Evolutionary conservation across 1,140 invertebrate species (phyloP), one percentile per base, ranked within the genome.

Genomic region (Pogonus chalceus): DNA sequence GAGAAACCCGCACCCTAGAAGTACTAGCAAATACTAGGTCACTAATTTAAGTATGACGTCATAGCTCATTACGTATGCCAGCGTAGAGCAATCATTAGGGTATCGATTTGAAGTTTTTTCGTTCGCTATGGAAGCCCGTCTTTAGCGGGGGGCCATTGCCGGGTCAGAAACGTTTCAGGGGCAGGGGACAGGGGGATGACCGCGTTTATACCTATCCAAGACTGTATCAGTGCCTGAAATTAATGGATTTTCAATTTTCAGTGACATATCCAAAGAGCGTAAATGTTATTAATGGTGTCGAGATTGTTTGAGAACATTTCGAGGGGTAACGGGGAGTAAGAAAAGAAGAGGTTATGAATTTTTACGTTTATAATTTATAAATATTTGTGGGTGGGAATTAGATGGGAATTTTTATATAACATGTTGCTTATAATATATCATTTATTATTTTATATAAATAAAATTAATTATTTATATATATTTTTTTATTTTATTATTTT

Each of bases 51-150:
- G 60, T 52, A 60, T 65, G 63, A 65, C 63, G 63, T 65, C 62
- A 65, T 54, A 54, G 16, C 58, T 65, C 62, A 65, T 65, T 65
- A 65, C 58, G 58, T 65, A 65, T 65, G 63, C 63, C 57, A 65
- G 54, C 59, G 62, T 62, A 57, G 54, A 62, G 62, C 58, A 62
- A 63, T 65, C 63, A 65, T 65, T 64, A 63, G 59, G 62, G 62
- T 65, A 65, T 65, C 59, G 63, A 65, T 55, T 43, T 65, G 58
- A 58, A 58, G 56, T 62, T 65, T 63, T 65, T 63, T 60, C 61
- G 56, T 56, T 56, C 23, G 7, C 37, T 16, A 43, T 43, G 3
- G 18, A 4, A 16, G 37, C 18, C 37, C 9, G 9, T 18, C 9
- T 7, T 18, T 3, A 4, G 9, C 18, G 37, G 37, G 18, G 37